Base-by-base conservation (phyloP, 2,888 invertebrate species). In the Bimastos eiseni region DNA sequence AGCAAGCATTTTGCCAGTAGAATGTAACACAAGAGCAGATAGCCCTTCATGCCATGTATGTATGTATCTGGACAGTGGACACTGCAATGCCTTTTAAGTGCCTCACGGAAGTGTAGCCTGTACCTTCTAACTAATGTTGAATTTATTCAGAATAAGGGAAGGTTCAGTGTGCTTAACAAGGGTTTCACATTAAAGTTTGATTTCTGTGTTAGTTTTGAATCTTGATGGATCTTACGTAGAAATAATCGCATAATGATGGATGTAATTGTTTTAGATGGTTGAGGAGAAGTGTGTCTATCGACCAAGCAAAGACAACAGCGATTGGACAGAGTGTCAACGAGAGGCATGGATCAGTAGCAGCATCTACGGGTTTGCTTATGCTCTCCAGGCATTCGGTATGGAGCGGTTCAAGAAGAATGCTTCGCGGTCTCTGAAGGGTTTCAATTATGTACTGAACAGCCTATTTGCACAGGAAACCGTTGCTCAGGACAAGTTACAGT, bases 271-370 rank as follows among this genome's bases (percentile, higher is more conserved):
- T 15, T 95, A 98, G 98, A 97, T 97, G 95, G 97, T 98, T 19
- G 97, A 97, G 83, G 98, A 98, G 95, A 97, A 97, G 93, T 98
- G 98, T 91, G 96, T 97, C 92, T 98, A 98, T 94, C 96, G 96
- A 92, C 96, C 97, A 89, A 96, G 96, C 90, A 96, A 96, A 34
- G 96, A 97, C 86, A 96, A 96, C 94, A 96, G 96, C 0, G 96
- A 96, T 8, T 97, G 97, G 95, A 98, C 98, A 4, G 95, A 97
- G 55, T 98, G 97, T 37, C 95, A 96, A 44, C 96, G 98, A 91
- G 97, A 97, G 2, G 98, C 98, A 0, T 98, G 98, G 97, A 97
- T 98, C 91, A 97, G 97, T 94, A 98, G 98, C 2, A 97, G 97
- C 94, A 97, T 98, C 89, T 97, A 97, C 95, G 98, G 98, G 49